Evolutionary conservation across 37 sponge, comb jelly and placozoan genomes (phyloP), one percentile per base, ranked within the genome.

Genomic region (Cladorhizidae sp.): DNA sequence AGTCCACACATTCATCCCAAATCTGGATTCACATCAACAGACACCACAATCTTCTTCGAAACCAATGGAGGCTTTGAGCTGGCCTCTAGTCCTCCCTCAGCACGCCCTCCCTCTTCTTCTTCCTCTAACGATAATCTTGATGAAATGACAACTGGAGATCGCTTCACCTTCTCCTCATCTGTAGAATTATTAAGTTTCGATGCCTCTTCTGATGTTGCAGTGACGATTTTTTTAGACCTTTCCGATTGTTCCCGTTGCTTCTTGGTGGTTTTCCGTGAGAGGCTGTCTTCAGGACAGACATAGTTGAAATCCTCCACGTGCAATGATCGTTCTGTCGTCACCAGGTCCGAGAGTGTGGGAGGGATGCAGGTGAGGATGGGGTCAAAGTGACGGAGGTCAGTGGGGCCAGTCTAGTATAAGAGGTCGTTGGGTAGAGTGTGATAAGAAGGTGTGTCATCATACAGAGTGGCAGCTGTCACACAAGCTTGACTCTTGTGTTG

Each of bases 371-470:
- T 73, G 42, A 74, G 49, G 57, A 63, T 73, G 29, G 86, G 75
- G 74, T 74, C 75, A 86, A 74, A 86, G 83, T 77, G 82, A 49
- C 73, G 61, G 45, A 88, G 83, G 61, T 87, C 72, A 11, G 92
- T 83, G 1, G 83, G 83, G 40, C 77, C 63, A 0, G 64, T 40
- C 92, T 91, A 72, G 1, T 6, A 61, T 11, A 15, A 52, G 54
- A 52, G 54, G n/a, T n/a, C n/a, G n/a, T n/a, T n/a, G n/a, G n/a
- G n/a, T n/a, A n/a, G n/a, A n/a, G n/a, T n/a, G n/a, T n/a, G n/a
- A n/a, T n/a, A n/a, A n/a, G n/a, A n/a, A n/a, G n/a, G n/a, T n/a
- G n/a, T n/a, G n/a, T n/a, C n/a, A n/a, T n/a, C n/a, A n/a, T n/a
- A n/a, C n/a, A n/a, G n/a, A n/a, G n/a, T n/a, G n/a, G n/a, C n/a